Evolutionary conservation across 1,140 invertebrate species (phyloP).

Genomic region (Drosophila sechellia): DNA sequence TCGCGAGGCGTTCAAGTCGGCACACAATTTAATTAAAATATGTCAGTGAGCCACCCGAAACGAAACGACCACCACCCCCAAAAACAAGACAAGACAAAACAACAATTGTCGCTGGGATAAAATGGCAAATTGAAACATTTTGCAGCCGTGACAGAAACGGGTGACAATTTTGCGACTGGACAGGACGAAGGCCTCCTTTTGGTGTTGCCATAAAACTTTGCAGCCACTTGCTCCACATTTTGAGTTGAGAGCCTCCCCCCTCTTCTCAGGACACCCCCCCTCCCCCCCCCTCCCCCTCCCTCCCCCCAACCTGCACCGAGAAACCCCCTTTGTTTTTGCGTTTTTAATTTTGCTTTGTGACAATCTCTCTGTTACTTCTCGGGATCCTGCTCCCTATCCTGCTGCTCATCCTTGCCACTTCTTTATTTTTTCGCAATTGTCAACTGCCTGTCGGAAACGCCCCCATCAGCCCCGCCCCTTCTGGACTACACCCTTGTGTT

Average conservation of each 20-base stretch:
- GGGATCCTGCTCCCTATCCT: not conserved
- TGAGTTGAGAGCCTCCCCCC: conserved; percentile 12
- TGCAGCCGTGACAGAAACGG: conserved; percentile 47
- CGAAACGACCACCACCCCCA: conserved; percentile 13
- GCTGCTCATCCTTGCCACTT: conserved; percentile 3
- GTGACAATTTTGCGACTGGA: conserved; percentile 46
- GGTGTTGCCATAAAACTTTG: conserved; percentile 78
- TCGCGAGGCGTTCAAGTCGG: conserved; percentile 18
- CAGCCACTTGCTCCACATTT: conserved; percentile 79
- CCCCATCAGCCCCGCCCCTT: not conserved
- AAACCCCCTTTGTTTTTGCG: conserved; percentile 65
- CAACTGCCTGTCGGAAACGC: conserved; percentile 47
- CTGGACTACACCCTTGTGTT: conserved; percentile 22
- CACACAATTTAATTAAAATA: conserved; percentile 82
- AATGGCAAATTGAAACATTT: conserved; percentile 79
- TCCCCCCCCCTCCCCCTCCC: no score
- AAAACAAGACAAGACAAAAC: conserved; percentile 33
- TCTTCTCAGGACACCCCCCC: not conserved
- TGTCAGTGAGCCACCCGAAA: conserved; percentile 44
- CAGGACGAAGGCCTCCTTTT: conserved; percentile 43
- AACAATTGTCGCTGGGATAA: conserved; percentile 67
- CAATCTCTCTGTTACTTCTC: conserved; percentile 51
- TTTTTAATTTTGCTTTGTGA: conserved; percentile 81
- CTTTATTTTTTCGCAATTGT: conserved; percentile 63
- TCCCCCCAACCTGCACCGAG: not conserved